These are phyloP conservation scores for Rhamphomyia laevipes DNA, from an alignment of 2,888 invertebrate genomes.

Conservation along the genomic window DNA sequence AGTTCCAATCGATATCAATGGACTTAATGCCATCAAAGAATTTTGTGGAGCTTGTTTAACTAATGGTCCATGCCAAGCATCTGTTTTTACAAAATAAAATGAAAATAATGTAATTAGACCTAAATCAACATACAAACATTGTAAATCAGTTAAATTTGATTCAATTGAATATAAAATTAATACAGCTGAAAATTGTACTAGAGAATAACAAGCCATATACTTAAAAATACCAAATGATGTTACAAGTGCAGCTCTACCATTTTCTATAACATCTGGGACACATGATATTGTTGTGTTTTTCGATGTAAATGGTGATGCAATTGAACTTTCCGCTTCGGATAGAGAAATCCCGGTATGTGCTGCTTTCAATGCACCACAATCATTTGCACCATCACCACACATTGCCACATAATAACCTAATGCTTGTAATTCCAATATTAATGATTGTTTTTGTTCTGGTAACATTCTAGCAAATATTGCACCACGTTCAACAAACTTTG, in stretches of 20 bases:
- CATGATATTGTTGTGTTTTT: slow-evolving; percentile 68
- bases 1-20: slow-evolving; percentile 55
- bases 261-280: slow-evolving; percentile 61
- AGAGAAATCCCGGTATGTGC: slow-evolving; percentile 81
- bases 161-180: slow-evolving; percentile 75
- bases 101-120: slow-evolving; percentile 74
- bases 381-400: slow-evolving; percentile 93
- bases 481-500: slow-evolving; percentile 55
- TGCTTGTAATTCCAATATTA: slow-evolving; percentile 69
- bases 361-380: slow-evolving; percentile 80
- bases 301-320: slow-evolving; percentile 84
- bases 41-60: slow-evolving; percentile 66
- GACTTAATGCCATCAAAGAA: slow-evolving; percentile 60
- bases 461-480: slow-evolving; percentile 84
- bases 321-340: slow-evolving; percentile 81
- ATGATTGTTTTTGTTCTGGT: slow-evolving; percentile 84
- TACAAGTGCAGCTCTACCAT: slow-evolving; percentile 79
- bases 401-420: slow-evolving; percentile 75
- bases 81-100: slow-evolving; percentile 74
- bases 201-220: slow-evolving; percentile 88
- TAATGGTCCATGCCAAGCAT: slow-evolving; percentile 55
- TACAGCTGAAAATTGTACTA: slow-evolving; percentile 79
- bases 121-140: slow-evolving; percentile 78
- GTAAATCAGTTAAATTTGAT: slow-evolving; percentile 69
- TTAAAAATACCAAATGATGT: slow-evolving; percentile 92